Conservation (phyloP, 2,888 invertebrate species). For the Lottia gigantea region DNA sequence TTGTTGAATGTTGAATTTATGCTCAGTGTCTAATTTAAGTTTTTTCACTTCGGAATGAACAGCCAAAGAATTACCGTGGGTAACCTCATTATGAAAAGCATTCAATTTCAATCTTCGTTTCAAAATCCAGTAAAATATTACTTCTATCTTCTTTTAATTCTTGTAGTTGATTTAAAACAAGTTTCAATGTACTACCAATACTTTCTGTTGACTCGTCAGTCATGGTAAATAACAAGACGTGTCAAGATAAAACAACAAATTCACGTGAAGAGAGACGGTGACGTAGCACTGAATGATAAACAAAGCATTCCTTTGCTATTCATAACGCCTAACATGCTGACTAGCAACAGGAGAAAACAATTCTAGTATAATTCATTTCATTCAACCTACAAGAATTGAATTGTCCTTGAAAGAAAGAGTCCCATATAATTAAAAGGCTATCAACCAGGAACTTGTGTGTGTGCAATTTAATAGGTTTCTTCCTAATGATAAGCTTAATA, state of each 20-base stretch:
- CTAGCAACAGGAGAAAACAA: background rate
- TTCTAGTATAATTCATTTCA: no score
- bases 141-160: background rate
- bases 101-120: background rate
- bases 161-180: background rate
- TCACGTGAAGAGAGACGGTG: background rate
- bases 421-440: no score
- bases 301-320: background rate
- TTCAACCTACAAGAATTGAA: no score
- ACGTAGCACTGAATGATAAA: background rate
- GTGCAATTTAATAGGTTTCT: no score
- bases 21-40: constrained; percentile 21
- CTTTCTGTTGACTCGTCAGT: background rate
- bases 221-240: background rate
- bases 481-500: no score
- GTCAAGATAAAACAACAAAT: background rate
- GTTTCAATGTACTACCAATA: background rate
- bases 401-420: no score
- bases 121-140: background rate
- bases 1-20: constrained; percentile 21
- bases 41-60: constrained; percentile 24
- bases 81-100: constrained; percentile 20
- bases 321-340: no score
- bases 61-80: constrained; percentile 12
- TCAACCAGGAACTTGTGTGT: no score